Base-by-base conservation (phyloP, 2,113 vertebrate genomes). In the Strix aluco region DNA sequence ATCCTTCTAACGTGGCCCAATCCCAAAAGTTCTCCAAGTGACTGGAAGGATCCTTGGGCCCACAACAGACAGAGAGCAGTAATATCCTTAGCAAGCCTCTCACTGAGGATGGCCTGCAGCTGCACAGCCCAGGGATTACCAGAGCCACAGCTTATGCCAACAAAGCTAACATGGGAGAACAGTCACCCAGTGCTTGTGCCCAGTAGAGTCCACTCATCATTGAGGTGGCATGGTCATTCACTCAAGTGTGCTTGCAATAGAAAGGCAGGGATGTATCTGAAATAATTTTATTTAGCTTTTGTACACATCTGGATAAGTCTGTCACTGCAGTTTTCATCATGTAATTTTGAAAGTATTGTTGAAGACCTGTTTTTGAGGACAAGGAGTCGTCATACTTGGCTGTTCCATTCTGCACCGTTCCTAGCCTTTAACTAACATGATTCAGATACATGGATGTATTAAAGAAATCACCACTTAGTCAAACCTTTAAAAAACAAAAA, bases 191-290 rank as follows among this genome's bases (percentile, higher is more conserved):
- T 9, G 32, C 47, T 58, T 61, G 57, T 75, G 55, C 20, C 36
- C 44, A 27, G 36, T 15, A n/a, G 2, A 5, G 26, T 8, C 49
- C 23, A 4, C 15, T 49, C 20, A 2, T 15, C 5, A 1, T 0
- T 19, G 36, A 44, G 27, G 46, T 51, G 51, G 6, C 20, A 10
- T 30, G 36, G 20, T 22, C 5, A 1, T 7, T 58, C 52, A 10
- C 23, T 38, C 38, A 13, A 13, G 17, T 25, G 42, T 62, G 19
- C 51, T 78, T 82, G 51, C 32, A 65, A 22, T 4, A 69, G 44
- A 55, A 70, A 65, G 29, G 14, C 19, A 46, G 11, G 5, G 8
- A 9, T 32, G 7, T 3, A 21, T 7, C 51, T 73, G 29, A 49
- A 73, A 47, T 52, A 59, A 18, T 25, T 25, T 14, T 47, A 34